Percentiles rank a stretch among this genome's conserved stretches.
These are phyloP conservation scores for Drosophila quadrilineata DNA, from an alignment of 1,140 invertebrate genomes.

Conservation along the genomic window DNA sequence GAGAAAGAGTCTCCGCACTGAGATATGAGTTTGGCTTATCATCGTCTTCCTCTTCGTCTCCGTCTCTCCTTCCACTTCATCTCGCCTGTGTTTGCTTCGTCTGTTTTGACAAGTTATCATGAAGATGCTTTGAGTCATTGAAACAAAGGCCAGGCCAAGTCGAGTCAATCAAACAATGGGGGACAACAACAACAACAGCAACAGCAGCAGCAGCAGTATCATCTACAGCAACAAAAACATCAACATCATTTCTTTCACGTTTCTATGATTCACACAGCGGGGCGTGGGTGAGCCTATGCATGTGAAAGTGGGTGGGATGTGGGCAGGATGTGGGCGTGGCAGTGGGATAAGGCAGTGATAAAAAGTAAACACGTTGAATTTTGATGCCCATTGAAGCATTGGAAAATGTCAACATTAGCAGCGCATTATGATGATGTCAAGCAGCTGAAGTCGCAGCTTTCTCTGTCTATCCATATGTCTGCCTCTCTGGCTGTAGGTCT, in stretches of 20 bases:
- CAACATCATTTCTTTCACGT: no score
- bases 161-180: constrained; percentile 69
- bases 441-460: constrained; percentile 7
- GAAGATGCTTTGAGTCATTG: constrained; percentile 75
- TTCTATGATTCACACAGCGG: constrained; percentile 44
- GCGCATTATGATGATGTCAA: constrained; percentile 53
- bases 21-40: background rate
- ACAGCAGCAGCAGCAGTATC: constrained; percentile 25
- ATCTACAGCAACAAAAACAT: constrained; percentile 6
- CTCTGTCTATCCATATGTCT: constrained; percentile 40
- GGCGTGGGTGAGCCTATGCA: no score
- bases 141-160: constrained; percentile 68
- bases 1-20: background rate
- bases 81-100: constrained; percentile 12
- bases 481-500: no score
- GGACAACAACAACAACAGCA: constrained; percentile 29
- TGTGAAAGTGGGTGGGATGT: no score
- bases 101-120: constrained; percentile 72
- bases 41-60: background rate
- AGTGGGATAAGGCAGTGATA: constrained; percentile 31
- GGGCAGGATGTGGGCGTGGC: constrained; percentile 14
- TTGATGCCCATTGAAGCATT: constrained; percentile 63
- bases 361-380: constrained; percentile 52
- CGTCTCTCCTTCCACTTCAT: background rate
- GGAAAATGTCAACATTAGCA: constrained; percentile 69